Percentiles rank a stretch among this genome's conserved stretches.
Conservation (phyloP, 2,113 vertebrate genomes). For the Lycocorax pyrrhopterus region DNA sequence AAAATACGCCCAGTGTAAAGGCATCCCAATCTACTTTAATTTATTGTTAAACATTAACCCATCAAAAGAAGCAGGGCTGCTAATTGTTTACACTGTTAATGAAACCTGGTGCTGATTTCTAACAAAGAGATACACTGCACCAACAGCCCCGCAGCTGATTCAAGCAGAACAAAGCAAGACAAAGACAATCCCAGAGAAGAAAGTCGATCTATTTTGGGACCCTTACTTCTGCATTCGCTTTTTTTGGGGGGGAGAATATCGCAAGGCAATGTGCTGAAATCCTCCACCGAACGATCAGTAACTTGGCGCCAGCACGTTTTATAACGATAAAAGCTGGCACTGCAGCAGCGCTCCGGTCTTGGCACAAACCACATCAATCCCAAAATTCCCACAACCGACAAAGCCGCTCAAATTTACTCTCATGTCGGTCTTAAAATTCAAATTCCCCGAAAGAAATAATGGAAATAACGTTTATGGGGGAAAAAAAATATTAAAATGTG, state of each 20-base stretch:
- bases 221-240: conserved; percentile 8
- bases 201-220: conserved; percentile 20
- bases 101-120: conserved; percentile 20
- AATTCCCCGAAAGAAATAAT: background rate
- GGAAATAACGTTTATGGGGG: background rate
- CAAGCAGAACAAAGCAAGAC: conserved; percentile 50
- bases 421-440: background rate
- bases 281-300: background rate
- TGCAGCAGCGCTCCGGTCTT: background rate
- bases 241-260: background rate
- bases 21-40: background rate
- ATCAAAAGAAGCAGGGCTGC: background rate
- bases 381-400: background rate
- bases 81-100: background rate
- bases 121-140: conserved; percentile 60
- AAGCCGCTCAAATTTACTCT: background rate
- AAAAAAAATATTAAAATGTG: background rate
- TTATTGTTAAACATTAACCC: background rate
- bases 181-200: conserved; percentile 35
- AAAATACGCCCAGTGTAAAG: background rate
- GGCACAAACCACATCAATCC: background rate
- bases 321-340: conserved; percentile 24
- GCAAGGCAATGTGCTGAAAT: background rate
- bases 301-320: conserved; percentile 33
- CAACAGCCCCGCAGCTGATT: conserved; percentile 36